Evolutionary conservation across 2,888 invertebrate species (phyloP), one percentile per base, ranked within the genome.

Genomic region (Gymnoscelis rufifasciata): DNA sequence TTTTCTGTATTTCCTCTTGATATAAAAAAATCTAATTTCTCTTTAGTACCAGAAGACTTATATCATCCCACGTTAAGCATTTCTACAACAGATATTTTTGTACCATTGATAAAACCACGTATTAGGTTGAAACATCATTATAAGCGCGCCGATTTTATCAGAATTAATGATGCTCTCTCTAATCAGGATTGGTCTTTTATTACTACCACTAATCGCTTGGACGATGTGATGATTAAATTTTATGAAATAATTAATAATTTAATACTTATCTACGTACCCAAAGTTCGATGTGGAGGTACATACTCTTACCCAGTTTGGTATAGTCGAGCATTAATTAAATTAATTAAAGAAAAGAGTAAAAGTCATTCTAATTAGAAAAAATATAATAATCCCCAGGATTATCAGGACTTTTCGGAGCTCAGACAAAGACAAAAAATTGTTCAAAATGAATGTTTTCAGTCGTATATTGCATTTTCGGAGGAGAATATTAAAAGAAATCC

Each of bases 131-230:
- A 19, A 19, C 5, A 19, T 5, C 19, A 3, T 19, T 19, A 36
- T 15, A 46, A 11, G 3, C 29, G 37, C n/a, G 45, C 36, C 7
- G 35, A 46, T 15, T 46, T 7, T 11, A n/a, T 4, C 2, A 11
- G 8, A 23, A 29, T 40, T 0, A 46, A 46, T 36, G 10, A 14
- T 0, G 8, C 37, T 7, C 37, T 46, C 5, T 4, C 2, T 6
- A 10, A 5, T 4, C 19, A 23, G 8, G 35, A 45, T 12, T 40
- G 45, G 45, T 29, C 45, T 6, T 36, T 45, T 24, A 36, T 45
- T 10, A 24, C 0, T 6, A 26, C 26, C 8, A 26, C 26, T 6
- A 5, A 3, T 5, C 2, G 19, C 19, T 19, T 19, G 5, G 19
- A 19, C 5, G 19, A 19, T 19, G 19, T 19, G 5, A 5, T 19